Base-by-base conservation (phyloP, 2,888 invertebrate genomes). In the Halictus quadricinctus region DNA sequence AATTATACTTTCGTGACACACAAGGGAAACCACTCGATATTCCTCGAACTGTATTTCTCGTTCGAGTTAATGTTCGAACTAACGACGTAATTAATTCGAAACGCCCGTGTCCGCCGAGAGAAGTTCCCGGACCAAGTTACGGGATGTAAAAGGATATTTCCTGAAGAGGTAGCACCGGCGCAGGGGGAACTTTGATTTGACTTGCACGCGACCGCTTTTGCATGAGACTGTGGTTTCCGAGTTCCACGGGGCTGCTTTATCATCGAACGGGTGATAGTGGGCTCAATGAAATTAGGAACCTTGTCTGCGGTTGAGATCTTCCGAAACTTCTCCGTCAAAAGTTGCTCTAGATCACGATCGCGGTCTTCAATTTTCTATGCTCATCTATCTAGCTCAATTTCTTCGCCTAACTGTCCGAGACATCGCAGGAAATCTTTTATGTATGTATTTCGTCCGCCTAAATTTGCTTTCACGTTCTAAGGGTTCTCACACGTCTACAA, bases 151-250 rank as follows among this genome's bases (percentile, higher is more conserved):
- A 87, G 84, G 84, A 90, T 83, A 84, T 87, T 84, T 89, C 76
- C 64, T 69, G 84, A 80, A 72, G 87, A 88, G 81, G 66, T 64
- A 77, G 60, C 75, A 46, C 54, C 72, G 74, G 29, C 46, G 77
- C 76, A 80, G 29, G 69, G 60, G 80, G 85, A 88, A 89, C 87
- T 89, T 89, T 87, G 90, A 89, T 89, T 89, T 79, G 58, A 76
- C 78, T 76, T 77, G 82, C 83, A 90, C 84, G 90, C 83, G 88
- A 87, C 81, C 85, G 85, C 69, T 83, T 83, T 81, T 48, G 58
- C 79, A 76, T 80, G 87, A 80, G 85, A 85, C 46, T 70, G 77
- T 60, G 69, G 81, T 50, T 69, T 76, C 43, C 21, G 36, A 48
- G 18, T 50, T 72, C 60, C 48, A 50, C 69, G 72, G 58, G 58